Evolutionary conservation across 2,888 invertebrate species (phyloP), one percentile per base, ranked within the genome.

Genomic region (Aphidius colemani): DNA sequence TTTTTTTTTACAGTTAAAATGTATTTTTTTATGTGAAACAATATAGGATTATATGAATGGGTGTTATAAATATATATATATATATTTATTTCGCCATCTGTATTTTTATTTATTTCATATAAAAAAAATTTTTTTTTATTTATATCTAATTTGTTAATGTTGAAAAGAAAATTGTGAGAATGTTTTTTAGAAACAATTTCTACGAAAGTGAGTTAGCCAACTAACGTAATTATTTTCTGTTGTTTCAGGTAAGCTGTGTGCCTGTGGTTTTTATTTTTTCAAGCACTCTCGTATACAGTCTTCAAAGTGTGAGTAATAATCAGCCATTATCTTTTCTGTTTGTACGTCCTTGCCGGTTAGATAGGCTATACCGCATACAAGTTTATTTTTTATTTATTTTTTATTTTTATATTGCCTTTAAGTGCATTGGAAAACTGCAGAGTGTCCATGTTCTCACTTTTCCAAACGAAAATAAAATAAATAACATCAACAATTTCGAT

Each of bases 201-300:
- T 48, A 69, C 59, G 49, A 65, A 63, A 64, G 55, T 55, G 55
- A 67, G 65, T 66, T 71, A 63, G 69, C 68, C 62, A 70, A 72
- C 72, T 75, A 75, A 75, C 69, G 72, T 68, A 73, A 74, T 78
- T 75, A 75, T 74, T 76, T 75, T 74, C 71, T 72, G 72, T 74
- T 75, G 74, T 79, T 79, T 76, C 77, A 78, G 76, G 78, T 79
- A 76, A 77, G 78, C 73, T 70, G 67, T 66, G 61, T 66, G 61
- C 62, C 62, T 53, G 41, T 51, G 60, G 46, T 55, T 55, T 46
- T 65, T 65, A 67, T 64, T 66, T 63, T 61, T 61, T 61, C 51
- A 46, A 59, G 61, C 57, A 50, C 63, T 49, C 59, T 48, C 49
- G 13, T 57, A 49, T 53, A 51, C 61, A 64, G 44, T 13, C 48